Base-by-base conservation (phyloP, 1,140 invertebrate species). In the Drosophila nasuta region DNA sequence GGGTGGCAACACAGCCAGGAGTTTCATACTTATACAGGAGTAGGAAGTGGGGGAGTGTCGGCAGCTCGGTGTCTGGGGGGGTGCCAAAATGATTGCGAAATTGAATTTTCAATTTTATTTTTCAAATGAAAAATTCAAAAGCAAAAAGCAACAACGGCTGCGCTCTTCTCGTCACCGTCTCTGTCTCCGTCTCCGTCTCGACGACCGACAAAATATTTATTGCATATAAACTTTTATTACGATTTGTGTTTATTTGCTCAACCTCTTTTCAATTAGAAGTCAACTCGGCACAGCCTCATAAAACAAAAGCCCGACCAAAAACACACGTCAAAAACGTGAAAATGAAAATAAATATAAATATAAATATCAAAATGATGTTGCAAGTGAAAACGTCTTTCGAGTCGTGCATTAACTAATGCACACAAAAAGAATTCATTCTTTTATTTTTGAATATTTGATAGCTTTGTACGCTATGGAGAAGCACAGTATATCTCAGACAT, bases 61-160 rank as follows among this genome's bases (percentile, higher is more conserved):
- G 15, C 7, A 13, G 15, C 30, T 62, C 45, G 67, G 56, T 41
- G 70, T 76, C 66, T 81, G 67, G 75, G 8, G 8, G 54, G 82
- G 82, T 87, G 82, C 82, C 82, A 87, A 87, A 87, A 87, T 87
- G 82, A 87, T 87, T 87, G 82, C 82, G 72, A 87, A 87, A 87
- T 87, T 87, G 82, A 87, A 87, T 87, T 87, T 87, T 87, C 82
- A 87, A 87, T 87, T 87, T 87, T 87, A 87, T 79, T 82, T 87
- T 86, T 79, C 82, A 46, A 87, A 87, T 87, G 75, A 87, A 87
- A 87, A 87, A 87, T 87, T 87, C 82, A 87, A 87, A 88, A 87
- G 82, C 78, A 71, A 58, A 59, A 54, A 25, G 28, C 41, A 35
- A 5, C 25, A 20, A 13, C 20, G 7, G 35, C 60, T 28, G 8